These are phyloP conservation scores for Asobara japonica DNA, from an alignment of 1,140 invertebrate genomes.

Conservation along the genomic window DNA sequence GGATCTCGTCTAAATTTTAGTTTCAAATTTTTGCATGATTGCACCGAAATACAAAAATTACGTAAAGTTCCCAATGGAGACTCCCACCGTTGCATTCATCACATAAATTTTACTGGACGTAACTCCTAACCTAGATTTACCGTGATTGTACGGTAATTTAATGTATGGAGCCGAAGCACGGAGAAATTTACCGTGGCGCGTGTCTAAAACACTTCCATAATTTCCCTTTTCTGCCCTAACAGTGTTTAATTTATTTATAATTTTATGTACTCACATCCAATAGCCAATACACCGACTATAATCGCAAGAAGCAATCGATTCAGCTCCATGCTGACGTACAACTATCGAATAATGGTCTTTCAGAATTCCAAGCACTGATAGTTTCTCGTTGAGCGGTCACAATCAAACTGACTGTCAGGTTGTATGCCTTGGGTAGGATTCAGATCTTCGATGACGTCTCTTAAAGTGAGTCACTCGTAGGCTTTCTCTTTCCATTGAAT, in stretches of 20 bases:
- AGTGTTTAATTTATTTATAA: not conserved
- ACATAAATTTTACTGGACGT: too few species aligned
- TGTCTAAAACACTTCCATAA: too few species aligned
- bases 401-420: not conserved
- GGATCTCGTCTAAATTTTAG: too few species aligned
- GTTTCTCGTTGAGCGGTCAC: not conserved
- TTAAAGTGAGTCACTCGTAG: constrained; percentile 4
- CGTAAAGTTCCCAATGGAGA: too few species aligned
- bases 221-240: not conserved
- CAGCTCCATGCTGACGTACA: not conserved
- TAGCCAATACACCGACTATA: not conserved
- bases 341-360: not conserved
- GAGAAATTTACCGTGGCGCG: too few species aligned
- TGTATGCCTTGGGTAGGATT: not conserved
- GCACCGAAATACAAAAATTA: too few species aligned
- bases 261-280: not conserved
- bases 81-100: too few species aligned
- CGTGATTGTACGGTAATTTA: too few species aligned
- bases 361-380: not conserved
- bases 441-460: not conserved
- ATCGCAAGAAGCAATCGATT: not conserved
- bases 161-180: too few species aligned
- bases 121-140: too few species aligned
- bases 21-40: too few species aligned
- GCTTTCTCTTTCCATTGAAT: constrained; percentile 2